Evolutionary conservation across 2,888 invertebrate genomes (phyloP).

Genomic region (Cremastobaeus sp.): DNA sequence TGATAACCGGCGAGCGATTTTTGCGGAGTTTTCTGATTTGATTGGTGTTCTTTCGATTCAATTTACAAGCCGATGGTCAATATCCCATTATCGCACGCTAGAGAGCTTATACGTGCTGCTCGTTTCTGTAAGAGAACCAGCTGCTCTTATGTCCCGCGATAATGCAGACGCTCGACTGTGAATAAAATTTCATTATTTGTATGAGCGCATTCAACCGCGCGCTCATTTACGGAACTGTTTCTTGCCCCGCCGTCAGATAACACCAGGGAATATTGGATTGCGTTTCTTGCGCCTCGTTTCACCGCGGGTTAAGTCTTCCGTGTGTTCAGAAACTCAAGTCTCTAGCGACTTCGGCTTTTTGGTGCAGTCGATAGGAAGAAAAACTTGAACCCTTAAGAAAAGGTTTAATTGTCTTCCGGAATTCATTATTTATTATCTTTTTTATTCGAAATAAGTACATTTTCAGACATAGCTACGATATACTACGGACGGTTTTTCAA

Average conservation of each 20-base stretch:
- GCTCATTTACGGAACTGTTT: conserved; percentile 49
- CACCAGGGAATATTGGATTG: conserved; percentile 38
- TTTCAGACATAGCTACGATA: too few relatives aligned
- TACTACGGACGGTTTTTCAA: too few relatives aligned
- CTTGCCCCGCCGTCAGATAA: conserved; percentile 28
- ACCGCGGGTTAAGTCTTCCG: conserved; percentile 28
- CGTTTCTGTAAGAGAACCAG: conserved; percentile 28
- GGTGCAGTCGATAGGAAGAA: conserved; percentile 1
- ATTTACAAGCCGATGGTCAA: conserved; percentile 50
- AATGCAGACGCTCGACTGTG: conserved; percentile 49
- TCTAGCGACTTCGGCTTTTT: conserved; percentile 22
- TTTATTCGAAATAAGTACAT: too few relatives aligned
- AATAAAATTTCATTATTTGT: conserved; percentile 58
- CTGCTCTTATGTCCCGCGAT: conserved; percentile 27
- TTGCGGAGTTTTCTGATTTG: conserved; percentile 11
- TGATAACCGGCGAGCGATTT: conserved; percentile 31
- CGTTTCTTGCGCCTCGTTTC: conserved; percentile 40
- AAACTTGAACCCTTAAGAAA: conserved; percentile 8
- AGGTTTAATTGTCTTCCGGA: conserved; percentile 11
- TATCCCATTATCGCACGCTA: conserved; percentile 39
- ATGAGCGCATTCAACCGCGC: conserved; percentile 36
- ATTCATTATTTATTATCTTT: too few relatives aligned
- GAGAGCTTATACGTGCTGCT: conserved; percentile 35
- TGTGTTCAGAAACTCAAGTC: conserved; percentile 8
- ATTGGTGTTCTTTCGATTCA: conserved; percentile 31